phyloP scores from a whole-genome alignment of 2,797 vertebrate genomes.

The Catostomus latipinnis region DNA sequence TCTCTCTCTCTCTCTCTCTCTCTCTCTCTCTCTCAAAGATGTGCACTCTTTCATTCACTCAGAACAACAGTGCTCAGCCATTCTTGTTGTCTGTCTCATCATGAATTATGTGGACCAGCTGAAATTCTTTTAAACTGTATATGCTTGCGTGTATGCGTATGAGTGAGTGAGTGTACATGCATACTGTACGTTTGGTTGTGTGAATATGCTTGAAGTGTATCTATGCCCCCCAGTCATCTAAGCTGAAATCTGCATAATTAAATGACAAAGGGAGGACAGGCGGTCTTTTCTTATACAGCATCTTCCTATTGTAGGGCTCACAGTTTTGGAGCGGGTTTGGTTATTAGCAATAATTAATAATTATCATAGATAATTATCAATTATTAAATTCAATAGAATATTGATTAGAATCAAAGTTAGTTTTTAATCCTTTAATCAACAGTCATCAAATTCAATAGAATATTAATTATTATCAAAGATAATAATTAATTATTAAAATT shows the following conservation, averaged over 20 bases:
- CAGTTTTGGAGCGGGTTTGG: no score
- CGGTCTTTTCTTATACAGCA: slow-evolving; percentile 72
- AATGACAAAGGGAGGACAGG: slow-evolving; percentile 72
- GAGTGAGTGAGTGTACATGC: not conserved
- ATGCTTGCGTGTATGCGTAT: not conserved
- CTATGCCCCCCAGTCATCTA: slow-evolving; percentile 65
- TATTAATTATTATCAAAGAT: no score
- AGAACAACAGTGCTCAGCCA: not conserved
- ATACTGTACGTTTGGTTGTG: slow-evolving; percentile 28
- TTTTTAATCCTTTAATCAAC: no score
- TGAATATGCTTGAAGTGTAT: slow-evolving; percentile 51
- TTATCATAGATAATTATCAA: no score
- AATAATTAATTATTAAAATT: no score
- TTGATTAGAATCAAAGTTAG: no score
- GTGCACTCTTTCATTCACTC: not conserved
- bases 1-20: not conserved
- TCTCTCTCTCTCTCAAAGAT: not conserved
- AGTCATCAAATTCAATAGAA: no score
- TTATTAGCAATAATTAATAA: no score
- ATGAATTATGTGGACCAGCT: slow-evolving; percentile 8
- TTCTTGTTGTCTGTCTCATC: not conserved
- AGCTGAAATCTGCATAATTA: slow-evolving; percentile 73
- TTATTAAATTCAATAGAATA: no score
- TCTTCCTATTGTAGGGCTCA: slow-evolving; percentile 52
- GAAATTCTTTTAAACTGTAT: slow-evolving; percentile 10